These are phyloP conservation scores for Enteromius mattozi DNA, from an alignment of 2,797 vertebrate species.

Conservation along the genomic window DNA sequence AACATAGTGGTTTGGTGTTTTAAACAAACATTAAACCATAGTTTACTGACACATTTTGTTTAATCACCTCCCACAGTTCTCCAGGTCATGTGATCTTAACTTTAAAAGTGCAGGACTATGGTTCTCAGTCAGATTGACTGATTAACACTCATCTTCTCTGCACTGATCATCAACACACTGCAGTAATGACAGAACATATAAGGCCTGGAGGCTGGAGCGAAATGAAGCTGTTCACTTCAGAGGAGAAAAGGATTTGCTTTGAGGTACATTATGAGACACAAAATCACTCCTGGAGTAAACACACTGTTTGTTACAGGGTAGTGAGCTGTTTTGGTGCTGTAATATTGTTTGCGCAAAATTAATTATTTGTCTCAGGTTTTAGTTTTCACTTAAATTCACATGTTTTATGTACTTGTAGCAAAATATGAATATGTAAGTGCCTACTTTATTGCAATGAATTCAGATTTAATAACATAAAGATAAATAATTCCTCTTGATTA, in stretches of 20 bases:
- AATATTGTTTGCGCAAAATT: not conserved
- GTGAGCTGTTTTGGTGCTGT: not conserved
- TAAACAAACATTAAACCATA: not conserved
- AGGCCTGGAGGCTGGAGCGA: not conserved
- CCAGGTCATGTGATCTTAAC: not conserved
- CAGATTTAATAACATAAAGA: no score
- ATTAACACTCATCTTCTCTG: not conserved
- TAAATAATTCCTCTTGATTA: no score
- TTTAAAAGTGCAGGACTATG: not conserved
- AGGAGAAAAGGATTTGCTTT: not conserved
- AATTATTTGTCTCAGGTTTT: not conserved
- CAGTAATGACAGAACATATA: not conserved
- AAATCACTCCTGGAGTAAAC: not conserved
- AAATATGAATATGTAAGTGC: no score
- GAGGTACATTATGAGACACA: not conserved
- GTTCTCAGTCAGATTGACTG: not conserved
- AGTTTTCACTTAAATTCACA: not conserved
- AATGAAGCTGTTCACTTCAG: rapidly evolving
- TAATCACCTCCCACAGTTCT: not conserved
- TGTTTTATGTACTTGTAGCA: not conserved
- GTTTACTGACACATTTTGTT: no score
- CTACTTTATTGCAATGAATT: no score
- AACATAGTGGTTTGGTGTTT: not conserved
- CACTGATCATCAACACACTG: not conserved
- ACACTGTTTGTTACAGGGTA: not conserved